Conservation (phyloP, 2,888 invertebrate species). For the Macaria liturata region DNA sequence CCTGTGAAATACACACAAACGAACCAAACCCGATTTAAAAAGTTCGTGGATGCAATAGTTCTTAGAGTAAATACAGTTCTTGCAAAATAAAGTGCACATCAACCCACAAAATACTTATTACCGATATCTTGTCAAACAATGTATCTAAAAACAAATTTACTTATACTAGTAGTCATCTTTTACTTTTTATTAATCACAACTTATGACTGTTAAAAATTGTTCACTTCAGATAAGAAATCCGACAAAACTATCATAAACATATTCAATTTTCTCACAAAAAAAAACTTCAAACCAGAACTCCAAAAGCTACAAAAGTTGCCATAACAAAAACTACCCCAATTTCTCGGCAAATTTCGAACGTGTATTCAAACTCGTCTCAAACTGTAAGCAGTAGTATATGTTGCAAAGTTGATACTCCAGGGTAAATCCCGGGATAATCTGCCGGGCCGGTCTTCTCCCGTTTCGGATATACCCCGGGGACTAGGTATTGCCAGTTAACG, state of each 20-base stretch:
- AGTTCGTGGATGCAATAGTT: conserved; percentile 40
- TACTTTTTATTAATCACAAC: too few relatives aligned
- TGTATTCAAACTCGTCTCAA: conserved; percentile 4
- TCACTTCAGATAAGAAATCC: too few relatives aligned
- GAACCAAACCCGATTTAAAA: conserved; percentile 26
- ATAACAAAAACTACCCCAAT: too few relatives aligned
- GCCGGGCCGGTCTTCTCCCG: conserved; percentile 38
- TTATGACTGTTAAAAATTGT: too few relatives aligned
- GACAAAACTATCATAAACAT: too few relatives aligned
- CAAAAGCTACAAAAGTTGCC: too few relatives aligned
- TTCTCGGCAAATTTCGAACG: too few relatives aligned
- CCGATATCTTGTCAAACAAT: too few relatives aligned
- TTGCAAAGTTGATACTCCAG: conserved; percentile 47
- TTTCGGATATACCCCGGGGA: conserved; percentile 41
- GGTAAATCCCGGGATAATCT: conserved; percentile 48
- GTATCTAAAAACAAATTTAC: too few relatives aligned
- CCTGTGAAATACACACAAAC: conserved; percentile 1
- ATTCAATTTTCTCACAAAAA: too few relatives aligned
- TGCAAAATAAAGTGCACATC: conserved; percentile 29
- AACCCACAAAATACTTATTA: not conserved
- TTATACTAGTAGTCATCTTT: too few relatives aligned
- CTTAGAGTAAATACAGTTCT: conserved; percentile 10
- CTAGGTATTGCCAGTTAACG: conserved; percentile 25
- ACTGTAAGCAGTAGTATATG: conserved; percentile 28
- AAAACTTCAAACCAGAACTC: too few relatives aligned